phyloP scores from a whole-genome alignment of 2,797 vertebrate species.

The Kryptolebias ocellatus region DNA sequence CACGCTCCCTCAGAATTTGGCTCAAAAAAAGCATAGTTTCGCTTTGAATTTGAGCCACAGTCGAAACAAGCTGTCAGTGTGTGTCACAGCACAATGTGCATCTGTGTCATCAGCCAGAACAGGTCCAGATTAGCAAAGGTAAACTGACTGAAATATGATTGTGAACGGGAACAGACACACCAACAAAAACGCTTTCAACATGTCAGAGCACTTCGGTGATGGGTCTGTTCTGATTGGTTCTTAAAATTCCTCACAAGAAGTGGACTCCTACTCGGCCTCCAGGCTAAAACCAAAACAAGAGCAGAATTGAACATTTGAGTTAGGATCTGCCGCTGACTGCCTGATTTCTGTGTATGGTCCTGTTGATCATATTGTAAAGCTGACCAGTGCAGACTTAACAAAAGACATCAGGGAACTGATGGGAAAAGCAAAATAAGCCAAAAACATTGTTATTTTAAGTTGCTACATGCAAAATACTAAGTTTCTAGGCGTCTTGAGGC shows the following conservation, averaged over 20 bases:
- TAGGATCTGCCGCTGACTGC: slow-evolving; percentile 21
- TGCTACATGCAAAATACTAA: neutral
- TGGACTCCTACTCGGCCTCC: slow-evolving; percentile 14
- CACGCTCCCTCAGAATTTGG: slow-evolving; percentile 52
- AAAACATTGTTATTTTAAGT: neutral
- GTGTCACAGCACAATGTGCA: slow-evolving; percentile 22
- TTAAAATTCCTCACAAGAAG: slow-evolving; percentile 33
- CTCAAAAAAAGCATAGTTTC: slow-evolving; percentile 39
- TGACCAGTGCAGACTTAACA: slow-evolving; percentile 17
- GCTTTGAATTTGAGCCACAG: slow-evolving; percentile 40
- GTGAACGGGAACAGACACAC: slow-evolving; percentile 39
- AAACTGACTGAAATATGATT: slow-evolving; percentile 29
- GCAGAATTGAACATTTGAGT: slow-evolving; percentile 33
- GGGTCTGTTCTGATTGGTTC: slow-evolving; percentile 30
- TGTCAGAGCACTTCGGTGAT: slow-evolving; percentile 35
- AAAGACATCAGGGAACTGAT: slow-evolving; percentile 20
- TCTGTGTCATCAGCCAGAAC: slow-evolving; percentile 35
- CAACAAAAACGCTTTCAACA: slow-evolving; percentile 10
- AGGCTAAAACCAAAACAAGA: slow-evolving; percentile 29
- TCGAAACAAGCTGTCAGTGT: slow-evolving; percentile 66
- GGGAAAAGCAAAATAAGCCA: neutral
- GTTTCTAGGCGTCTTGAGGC: neutral
- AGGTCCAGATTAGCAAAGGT: slow-evolving; percentile 41
- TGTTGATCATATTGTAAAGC: slow-evolving; percentile 22
- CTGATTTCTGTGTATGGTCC: slow-evolving; percentile 29